Conservation (phyloP, 2,113 vertebrate genomes). For the Eolophus roseicapilla region DNA sequence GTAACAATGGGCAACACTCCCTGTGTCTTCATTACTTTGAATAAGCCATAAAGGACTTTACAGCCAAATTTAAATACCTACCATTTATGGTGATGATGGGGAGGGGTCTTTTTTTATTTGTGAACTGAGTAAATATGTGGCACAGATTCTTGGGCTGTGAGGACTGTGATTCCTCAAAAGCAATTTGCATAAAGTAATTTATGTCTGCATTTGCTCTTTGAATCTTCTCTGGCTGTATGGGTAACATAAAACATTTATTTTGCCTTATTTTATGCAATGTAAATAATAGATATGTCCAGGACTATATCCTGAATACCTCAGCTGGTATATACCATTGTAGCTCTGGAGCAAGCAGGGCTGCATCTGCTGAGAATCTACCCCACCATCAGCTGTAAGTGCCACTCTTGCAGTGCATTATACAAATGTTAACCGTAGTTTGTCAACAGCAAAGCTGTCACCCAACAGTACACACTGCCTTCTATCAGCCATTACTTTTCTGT, state of each 20-base stretch:
- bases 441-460: slow-evolving; percentile 48
- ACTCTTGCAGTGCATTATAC: neutral
- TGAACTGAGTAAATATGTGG: neutral
- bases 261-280: neutral
- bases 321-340: neutral
- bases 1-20: neutral
- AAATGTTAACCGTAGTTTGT: neutral
- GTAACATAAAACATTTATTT: slow-evolving; percentile 4
- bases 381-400: neutral
- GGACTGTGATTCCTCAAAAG: neutral
- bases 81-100: neutral
- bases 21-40: neutral
- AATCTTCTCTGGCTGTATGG: neutral
- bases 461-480: slow-evolving; percentile 20
- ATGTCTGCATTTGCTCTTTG: neutral
- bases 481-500: slow-evolving; percentile 28
- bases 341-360: neutral
- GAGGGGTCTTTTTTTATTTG: neutral
- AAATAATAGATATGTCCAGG: neutral
- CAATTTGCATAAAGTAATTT: neutral
- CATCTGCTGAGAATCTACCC: neutral
- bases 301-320: neutral
- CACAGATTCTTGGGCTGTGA: neutral
- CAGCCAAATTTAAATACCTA: neutral
- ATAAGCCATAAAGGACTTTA: neutral